Evolutionary conservation across 2,888 invertebrate species (phyloP), one percentile per base, ranked within the genome.

Genomic region (Limnephilus auricula): DNA sequence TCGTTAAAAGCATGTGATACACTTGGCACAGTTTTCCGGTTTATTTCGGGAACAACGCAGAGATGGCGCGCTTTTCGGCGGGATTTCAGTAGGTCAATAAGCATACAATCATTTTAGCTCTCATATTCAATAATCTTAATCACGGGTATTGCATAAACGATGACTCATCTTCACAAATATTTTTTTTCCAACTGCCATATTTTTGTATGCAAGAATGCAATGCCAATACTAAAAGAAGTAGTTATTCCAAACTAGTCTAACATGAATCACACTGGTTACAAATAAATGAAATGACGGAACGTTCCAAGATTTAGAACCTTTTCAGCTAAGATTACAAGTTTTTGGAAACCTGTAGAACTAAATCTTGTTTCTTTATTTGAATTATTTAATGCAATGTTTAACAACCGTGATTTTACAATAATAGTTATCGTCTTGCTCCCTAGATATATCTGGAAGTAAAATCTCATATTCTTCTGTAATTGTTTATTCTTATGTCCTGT

Each of bases 1-100:
- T 80, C 79, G 79, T 45, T 45, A n/a, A n/a, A 82, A 82, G 32
- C 31, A 2, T 82, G 82, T 32, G 82, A 82, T 32, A 32, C 82
- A 18, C 34, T 82, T 82, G 82, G 82, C 82, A 31, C 32, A 82
- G 82, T 82, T 34, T 32, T 30, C 34, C 6, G 32, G 34, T 82
- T 34, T 82, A 82, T 82, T 82, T 82, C 25, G 18, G 34, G 82
- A 34, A 65, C 50, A 82, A 34, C 12, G 31, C 82, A 5, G 80
- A 32, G 31, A 80, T 31, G 30, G 31, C 80, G 80, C 80, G 80
- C 25, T 80, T 80, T 80, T 79, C 79, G 79, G 79, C 79, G 79
- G 31, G n/a, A 30, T 30, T 80, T 82, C 80, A 79, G 80, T 18
- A 31, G 18, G 80, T 82, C 18, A 31, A 65, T 65, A 65, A 65